A percentile compares a stretch with the other conserved stretches of the same genome.
Conservation (phyloP, 2,113 vertebrate species). For the Sphyrna mokarran region DNA sequence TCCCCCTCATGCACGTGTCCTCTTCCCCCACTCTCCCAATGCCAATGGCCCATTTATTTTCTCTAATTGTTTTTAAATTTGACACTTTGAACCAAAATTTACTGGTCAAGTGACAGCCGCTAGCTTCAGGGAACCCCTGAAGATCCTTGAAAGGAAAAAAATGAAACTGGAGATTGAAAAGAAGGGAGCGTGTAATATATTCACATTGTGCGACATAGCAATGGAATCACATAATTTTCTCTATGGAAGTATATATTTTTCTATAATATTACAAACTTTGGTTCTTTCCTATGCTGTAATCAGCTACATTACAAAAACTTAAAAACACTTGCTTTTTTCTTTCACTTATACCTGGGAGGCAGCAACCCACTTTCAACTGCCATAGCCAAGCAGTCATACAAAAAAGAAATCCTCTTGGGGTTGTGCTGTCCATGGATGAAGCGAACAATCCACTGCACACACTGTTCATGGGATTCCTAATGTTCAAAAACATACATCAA, state of each 20-base stretch:
- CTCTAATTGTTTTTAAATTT: too few relatives aligned
- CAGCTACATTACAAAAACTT: neutral
- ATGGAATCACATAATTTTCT: too few relatives aligned
- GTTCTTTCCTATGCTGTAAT: neutral
- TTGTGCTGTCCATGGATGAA: constrained; percentile 94
- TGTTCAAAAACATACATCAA: constrained; percentile 39
- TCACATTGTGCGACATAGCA: neutral
- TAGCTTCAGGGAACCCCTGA: too few relatives aligned
- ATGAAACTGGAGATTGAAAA: neutral
- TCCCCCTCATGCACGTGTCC: too few relatives aligned
- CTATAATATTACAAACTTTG: neutral
- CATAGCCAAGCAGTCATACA: constrained; percentile 94
- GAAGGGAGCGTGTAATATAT: neutral
- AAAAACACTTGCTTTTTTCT: neutral
- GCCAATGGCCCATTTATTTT: too few relatives aligned
- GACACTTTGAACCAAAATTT: too few relatives aligned
- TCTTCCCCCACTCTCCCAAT: too few relatives aligned
- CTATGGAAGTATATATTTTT: neutral
- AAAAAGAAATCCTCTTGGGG: constrained; percentile 94
- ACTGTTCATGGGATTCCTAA: constrained; percentile 94
- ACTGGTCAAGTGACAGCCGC: too few relatives aligned
- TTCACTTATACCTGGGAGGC: constrained; percentile 71
- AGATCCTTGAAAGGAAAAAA: neutral
- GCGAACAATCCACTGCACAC: constrained; percentile 92
- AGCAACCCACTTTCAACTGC: constrained; percentile 89